Conservation (phyloP, 1,140 invertebrate genomes). For the Cecropterus lyciades region DNA sequence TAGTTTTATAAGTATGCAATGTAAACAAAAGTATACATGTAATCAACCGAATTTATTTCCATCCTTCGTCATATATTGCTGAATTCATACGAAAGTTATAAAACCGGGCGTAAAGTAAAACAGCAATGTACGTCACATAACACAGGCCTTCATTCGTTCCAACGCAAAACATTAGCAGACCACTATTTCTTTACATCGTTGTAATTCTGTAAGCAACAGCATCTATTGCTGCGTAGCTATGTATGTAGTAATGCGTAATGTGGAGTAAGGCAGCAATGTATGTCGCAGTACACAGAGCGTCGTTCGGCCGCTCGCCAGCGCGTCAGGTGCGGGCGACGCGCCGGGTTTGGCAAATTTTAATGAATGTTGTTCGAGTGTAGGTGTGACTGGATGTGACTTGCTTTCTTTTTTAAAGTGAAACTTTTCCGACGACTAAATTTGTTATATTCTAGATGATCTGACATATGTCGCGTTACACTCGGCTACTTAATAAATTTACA, state of each 20-base stretch:
- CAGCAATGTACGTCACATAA: too few species aligned
- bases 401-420: background rate
- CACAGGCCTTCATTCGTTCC: too few species aligned
- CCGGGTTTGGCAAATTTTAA: conserved; percentile 77
- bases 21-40: too few species aligned
- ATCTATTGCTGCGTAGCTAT: background rate
- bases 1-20: too few species aligned
- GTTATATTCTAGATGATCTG: too few species aligned
- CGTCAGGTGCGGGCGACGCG: conserved; percentile 72
- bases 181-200: background rate
- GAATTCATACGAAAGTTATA: too few species aligned
- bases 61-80: too few species aligned
- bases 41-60: too few species aligned
- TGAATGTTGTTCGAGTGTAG: conserved; percentile 60
- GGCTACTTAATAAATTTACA: too few species aligned
- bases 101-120: too few species aligned
- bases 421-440: too few species aligned
- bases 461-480: too few species aligned
- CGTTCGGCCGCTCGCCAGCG: conserved; percentile 45
- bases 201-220: background rate
- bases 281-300: conserved; percentile 40
- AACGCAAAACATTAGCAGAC: background rate
- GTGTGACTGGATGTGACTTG: conserved; percentile 49
- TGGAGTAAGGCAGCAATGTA: conserved; percentile 49
- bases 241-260: conserved; percentile 3